Base-by-base conservation (phyloP, 2,888 invertebrate genomes). In the Palloptera scutellata region DNA sequence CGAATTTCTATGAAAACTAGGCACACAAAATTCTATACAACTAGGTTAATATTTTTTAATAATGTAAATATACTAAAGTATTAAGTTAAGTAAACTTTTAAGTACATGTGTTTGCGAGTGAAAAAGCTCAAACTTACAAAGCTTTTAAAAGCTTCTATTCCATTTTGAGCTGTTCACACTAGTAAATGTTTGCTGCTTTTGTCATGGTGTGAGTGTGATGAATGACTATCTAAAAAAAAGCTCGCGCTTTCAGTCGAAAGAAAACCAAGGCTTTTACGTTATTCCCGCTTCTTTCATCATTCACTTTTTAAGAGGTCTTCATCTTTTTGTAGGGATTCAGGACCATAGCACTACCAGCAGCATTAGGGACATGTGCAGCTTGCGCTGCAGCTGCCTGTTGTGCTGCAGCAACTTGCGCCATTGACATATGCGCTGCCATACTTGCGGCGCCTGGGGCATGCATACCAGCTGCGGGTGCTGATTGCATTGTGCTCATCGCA, bases 311-410 rank as follows among this genome's bases (percentile, higher is more conserved):
- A 67, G 85, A 93, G 79, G 94, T 94, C 88, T 94, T 94, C 91
- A 94, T 91, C 87, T 94, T 94, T 87, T 95, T 95, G 86, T 93
- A 94, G 68, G 95, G 95, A 84, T 94, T 94, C 83, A 92, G 88
- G 20, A 89, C 89, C 69, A 88, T 87, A 73, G 85, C 82, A 71
- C 79, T 83, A 48, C 81, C 81, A 0, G 76, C 72, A 2, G 73
- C 67, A 0, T 72, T 69, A 2, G 74, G 73, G 8, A 75, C 72
- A 0, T 78, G 74, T 0, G 78, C 75, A 1, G 82, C 80, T 8
- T 70, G 53, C n/a, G 69, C 45, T 1, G 78, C 75, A 17, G 80
- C 80, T 8, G 81, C 80, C 10, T 70, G 53, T 13, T 68, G 42
- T 0, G 74, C 72, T 63, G 73, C 70, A 45, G 75, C 66, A 15